Evolutionary conservation across 2,888 invertebrate species (phyloP).

Genomic region (Heliconius cydno): DNA sequence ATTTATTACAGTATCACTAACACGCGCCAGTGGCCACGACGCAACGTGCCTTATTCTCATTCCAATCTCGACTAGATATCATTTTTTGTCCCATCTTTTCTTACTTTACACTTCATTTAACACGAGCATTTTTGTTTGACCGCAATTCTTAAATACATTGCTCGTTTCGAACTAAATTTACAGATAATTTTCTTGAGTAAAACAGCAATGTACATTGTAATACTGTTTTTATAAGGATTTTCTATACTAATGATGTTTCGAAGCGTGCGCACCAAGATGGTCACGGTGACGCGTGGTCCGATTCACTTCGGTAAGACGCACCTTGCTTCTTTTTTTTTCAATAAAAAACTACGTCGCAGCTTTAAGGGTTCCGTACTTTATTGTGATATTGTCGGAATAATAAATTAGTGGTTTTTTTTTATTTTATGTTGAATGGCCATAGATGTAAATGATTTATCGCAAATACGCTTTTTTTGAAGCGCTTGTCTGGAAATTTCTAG

Average conservation of each 20-base stretch:
- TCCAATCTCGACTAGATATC: slow-evolving; percentile 53
- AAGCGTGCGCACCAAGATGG: slow-evolving; percentile 64
- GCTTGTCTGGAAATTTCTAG: not conserved
- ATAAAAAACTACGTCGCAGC: slow-evolving; percentile 50
- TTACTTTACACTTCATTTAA: slow-evolving; percentile 42
- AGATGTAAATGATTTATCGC: slow-evolving; percentile 22
- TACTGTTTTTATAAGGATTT: slow-evolving; percentile 26
- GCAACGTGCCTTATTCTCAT: slow-evolving; percentile 57
- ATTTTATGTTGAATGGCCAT: not conserved
- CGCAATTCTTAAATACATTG: slow-evolving; percentile 41
- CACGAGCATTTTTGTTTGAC: slow-evolving; percentile 15
- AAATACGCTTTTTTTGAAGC: not conserved
- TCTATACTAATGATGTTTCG: slow-evolving; percentile 51
- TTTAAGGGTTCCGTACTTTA: slow-evolving; percentile 55
- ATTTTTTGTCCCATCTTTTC: slow-evolving; percentile 47
- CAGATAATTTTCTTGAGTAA: not conserved
- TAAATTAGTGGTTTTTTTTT: slow-evolving; percentile 29
- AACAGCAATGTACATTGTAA: slow-evolving; percentile 41
- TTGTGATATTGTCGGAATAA: slow-evolving; percentile 20
- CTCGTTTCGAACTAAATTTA: not conserved
- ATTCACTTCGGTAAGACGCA: slow-evolving; percentile 74
- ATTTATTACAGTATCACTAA: slow-evolving; percentile 41
- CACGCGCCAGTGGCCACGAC: slow-evolving; percentile 51
- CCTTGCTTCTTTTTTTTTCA: slow-evolving; percentile 67
- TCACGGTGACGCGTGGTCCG: slow-evolving; percentile 79